Percentiles rank a stretch among this genome's conserved stretches.
Conservation (phyloP, 2,888 invertebrate species). For the Carabus problematicus region DNA sequence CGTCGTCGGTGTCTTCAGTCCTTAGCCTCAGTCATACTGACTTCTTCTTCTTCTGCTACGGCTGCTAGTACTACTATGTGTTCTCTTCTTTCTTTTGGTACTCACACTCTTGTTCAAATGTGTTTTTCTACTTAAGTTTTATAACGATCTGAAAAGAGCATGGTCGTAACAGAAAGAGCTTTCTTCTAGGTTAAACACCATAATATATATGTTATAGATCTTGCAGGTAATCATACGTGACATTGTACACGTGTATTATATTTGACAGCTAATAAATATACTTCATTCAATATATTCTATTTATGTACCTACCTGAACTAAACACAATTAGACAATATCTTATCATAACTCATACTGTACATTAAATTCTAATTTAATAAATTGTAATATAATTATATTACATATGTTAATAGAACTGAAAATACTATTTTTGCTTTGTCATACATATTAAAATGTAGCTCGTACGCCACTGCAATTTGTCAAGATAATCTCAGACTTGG, state of each 20-base stretch:
- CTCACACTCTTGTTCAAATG: conserved; percentile 16
- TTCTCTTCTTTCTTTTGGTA: conserved; percentile 10
- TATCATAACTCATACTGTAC: too few relatives aligned
- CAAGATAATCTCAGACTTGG: conserved; percentile 51
- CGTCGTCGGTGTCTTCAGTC: conserved; percentile 37
- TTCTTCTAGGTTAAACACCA: not conserved
- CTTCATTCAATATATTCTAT: conserved; percentile 2
- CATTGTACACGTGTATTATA: not conserved
- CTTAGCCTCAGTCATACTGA: conserved; percentile 24
- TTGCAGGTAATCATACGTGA: too few relatives aligned
- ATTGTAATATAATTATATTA: not conserved
- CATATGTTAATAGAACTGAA: not conserved
- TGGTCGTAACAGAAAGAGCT: not conserved
- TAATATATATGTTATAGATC: too few relatives aligned
- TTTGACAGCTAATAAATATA: not conserved
- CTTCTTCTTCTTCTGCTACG: not conserved
- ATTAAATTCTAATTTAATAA: too few relatives aligned
- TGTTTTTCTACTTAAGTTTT: conserved; percentile 15
- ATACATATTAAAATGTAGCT: not conserved
- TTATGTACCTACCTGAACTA: too few relatives aligned
- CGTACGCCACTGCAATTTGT: conserved; percentile 50
- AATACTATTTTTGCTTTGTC: not conserved
- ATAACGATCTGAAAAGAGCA: not conserved
- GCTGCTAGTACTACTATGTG: not conserved
- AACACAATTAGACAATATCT: too few relatives aligned